Conservation (phyloP, 2,113 vertebrate species). For the Sinosuthora webbiana region DNA sequence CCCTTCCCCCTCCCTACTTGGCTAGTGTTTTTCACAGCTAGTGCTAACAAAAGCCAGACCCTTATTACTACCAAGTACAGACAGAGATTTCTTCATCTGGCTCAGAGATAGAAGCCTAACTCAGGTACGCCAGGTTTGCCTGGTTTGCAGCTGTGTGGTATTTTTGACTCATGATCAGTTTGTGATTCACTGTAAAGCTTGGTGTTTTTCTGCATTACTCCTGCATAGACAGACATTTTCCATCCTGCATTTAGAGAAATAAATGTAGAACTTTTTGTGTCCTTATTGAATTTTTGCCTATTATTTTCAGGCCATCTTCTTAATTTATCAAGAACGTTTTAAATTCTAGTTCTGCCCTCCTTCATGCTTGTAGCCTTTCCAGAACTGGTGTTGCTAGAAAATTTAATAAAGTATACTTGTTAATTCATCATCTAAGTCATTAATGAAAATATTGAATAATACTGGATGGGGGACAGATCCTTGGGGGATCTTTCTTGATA, state of each 20-base stretch:
- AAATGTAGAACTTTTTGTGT: background rate
- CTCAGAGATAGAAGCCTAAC: background rate
- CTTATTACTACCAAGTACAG: background rate
- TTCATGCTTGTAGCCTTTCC: background rate
- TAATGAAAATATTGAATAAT: constrained; percentile 42
- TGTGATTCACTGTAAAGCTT: background rate
- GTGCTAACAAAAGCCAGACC: background rate
- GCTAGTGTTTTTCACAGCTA: background rate
- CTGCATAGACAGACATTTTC: background rate
- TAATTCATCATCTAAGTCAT: constrained; percentile 22
- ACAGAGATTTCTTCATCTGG: background rate
- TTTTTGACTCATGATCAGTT: background rate
- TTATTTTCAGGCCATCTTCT: constrained; percentile 1
- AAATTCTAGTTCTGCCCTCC: constrained; percentile 3
- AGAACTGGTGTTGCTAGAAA: background rate
- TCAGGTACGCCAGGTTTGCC: background rate
- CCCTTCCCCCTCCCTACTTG: background rate
- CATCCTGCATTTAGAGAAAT: background rate
- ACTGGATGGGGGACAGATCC: background rate
- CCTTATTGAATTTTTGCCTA: constrained; percentile 10
- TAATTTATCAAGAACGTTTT: background rate
- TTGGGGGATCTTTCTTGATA: background rate
- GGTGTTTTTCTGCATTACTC: background rate
- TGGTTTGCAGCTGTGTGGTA: background rate
- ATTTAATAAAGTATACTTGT: constrained; percentile 6